A percentile compares a stretch with the other conserved stretches of the same genome.
Evolutionary conservation across 2,797 vertebrate genomes (phyloP).

Genomic region (Euthynnus affinis): DNA sequence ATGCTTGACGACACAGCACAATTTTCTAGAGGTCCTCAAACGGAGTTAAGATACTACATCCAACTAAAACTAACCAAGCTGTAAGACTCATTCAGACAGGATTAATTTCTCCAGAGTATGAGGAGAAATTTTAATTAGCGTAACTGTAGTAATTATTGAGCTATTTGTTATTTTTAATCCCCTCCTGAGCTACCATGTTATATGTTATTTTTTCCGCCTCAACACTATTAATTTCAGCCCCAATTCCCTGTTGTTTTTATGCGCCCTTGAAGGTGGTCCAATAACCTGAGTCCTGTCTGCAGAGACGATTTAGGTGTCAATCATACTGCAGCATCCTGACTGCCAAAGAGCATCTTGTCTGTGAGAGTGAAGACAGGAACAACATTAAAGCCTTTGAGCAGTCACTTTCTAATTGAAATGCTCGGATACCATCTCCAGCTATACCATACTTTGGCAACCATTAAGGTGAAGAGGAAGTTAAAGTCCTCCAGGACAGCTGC

Average conservation of each 20-base stretch:
- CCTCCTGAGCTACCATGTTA: not conserved
- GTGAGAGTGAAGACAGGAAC: slow-evolving; percentile 28
- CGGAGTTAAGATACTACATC: slow-evolving; percentile 1
- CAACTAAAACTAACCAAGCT: not conserved
- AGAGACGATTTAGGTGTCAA: slow-evolving; percentile 63
- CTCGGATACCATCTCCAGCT: slow-evolving; percentile 12
- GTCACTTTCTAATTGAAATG: slow-evolving; percentile 42
- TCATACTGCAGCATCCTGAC: slow-evolving; percentile 37
- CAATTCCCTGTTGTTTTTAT: slow-evolving; percentile 25
- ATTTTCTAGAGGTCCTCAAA: not conserved
- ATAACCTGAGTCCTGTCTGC: slow-evolving; percentile 29
- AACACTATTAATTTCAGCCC: slow-evolving; percentile 33
- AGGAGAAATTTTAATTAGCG: slow-evolving; percentile 28
- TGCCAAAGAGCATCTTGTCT: slow-evolving; percentile 25
- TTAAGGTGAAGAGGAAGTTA: slow-evolving; percentile 33
- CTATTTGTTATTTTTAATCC: slow-evolving; percentile 46
- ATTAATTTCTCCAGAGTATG: slow-evolving; percentile 34
- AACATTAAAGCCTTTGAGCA: slow-evolving; percentile 36
- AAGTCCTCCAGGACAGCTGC: slow-evolving; percentile 26
- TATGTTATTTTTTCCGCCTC: not conserved
- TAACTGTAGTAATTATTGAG: slow-evolving; percentile 43
- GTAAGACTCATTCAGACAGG: not conserved
- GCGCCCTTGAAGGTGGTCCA: slow-evolving; percentile 47
- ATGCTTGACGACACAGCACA: too few species aligned
- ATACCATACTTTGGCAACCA: not conserved